phyloP scores from a whole-genome alignment of 2,888 invertebrate genomes.

The Agrilus cyanescens region DNA sequence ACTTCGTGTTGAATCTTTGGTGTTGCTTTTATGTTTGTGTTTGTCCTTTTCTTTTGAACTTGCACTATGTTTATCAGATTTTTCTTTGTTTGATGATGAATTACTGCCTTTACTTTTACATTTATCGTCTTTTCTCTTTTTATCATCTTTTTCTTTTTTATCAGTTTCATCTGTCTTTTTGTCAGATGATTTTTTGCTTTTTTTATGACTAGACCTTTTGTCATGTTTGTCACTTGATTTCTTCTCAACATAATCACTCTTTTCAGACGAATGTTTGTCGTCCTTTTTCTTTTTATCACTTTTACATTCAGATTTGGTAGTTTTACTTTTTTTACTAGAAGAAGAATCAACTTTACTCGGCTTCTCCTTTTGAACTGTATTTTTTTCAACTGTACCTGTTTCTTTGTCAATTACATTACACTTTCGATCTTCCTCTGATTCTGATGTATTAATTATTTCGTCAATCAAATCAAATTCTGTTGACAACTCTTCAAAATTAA shows the following conservation, averaged over 20 bases:
- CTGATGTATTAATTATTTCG: constrained; percentile 27
- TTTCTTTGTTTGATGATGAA: constrained; percentile 7
- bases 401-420: constrained; percentile 13
- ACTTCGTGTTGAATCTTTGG: constrained; percentile 9
- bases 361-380: constrained; percentile 2
- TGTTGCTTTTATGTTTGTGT: constrained; percentile 14
- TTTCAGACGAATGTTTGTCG: constrained; percentile 13
- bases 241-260: constrained; percentile 8
- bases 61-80: background rate
- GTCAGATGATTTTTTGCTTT: constrained; percentile 8
- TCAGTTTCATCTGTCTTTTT: background rate
- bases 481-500: constrained; percentile 30
- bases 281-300: constrained; percentile 7
- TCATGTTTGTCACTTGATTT: no score
- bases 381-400: constrained; percentile 5
- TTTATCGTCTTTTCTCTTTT: constrained; percentile 9
- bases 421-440: constrained; percentile 6
- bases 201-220: constrained; percentile 9
- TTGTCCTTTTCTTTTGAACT: constrained; percentile 21
- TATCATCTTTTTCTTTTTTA: constrained; percentile 5
- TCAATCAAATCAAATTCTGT: constrained; percentile 35
- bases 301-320: constrained; percentile 2
- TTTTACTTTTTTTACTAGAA: constrained; percentile 1
- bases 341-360: no score
- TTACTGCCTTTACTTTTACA: constrained; percentile 7